phyloP scores from a whole-genome alignment of 2,113 vertebrate genomes.

The Rana temporaria region DNA sequence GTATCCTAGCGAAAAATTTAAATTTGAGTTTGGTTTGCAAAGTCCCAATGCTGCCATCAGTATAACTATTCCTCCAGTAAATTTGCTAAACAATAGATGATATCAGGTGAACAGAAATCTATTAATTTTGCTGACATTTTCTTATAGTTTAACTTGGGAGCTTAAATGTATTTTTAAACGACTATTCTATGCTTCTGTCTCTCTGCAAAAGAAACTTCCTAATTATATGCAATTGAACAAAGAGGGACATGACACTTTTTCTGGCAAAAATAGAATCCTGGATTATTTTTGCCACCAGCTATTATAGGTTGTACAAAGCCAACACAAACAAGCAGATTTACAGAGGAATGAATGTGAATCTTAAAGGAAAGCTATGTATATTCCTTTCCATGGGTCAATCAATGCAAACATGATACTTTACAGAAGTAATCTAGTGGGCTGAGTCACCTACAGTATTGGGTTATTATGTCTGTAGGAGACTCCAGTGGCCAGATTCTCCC shows the following conservation, averaged over 20 bases:
- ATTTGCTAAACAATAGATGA: not conserved
- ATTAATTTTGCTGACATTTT: not conserved
- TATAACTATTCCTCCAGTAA: too few species aligned
- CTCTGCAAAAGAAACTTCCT: constrained; percentile 23
- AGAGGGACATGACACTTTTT: constrained; percentile 31
- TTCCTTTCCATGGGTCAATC: too few species aligned
- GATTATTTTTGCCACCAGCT: constrained; percentile 35
- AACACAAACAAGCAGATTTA: not conserved
- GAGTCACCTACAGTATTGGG: too few species aligned
- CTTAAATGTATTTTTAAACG: constrained; percentile 15
- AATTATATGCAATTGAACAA: constrained; percentile 41
- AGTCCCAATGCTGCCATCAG: too few species aligned
- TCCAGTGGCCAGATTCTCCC: too few species aligned
- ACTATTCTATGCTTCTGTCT: constrained; percentile 2
- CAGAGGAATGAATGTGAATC: too few species aligned
- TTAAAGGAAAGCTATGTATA: not conserved
- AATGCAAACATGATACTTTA: too few species aligned
- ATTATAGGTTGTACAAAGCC: constrained; percentile 27
- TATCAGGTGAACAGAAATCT: not conserved
- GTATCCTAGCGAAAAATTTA: too few species aligned
- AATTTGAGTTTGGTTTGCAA: too few species aligned
- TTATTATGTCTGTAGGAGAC: too few species aligned
- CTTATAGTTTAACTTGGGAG: constrained; percentile 2
- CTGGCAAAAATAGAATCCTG: constrained; percentile 10
- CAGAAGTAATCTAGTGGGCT: too few species aligned